Evolutionary conservation across 2,113 vertebrate genomes (phyloP), one percentile per base, ranked within the genome.

Genomic region (Tyrannus savana): DNA sequence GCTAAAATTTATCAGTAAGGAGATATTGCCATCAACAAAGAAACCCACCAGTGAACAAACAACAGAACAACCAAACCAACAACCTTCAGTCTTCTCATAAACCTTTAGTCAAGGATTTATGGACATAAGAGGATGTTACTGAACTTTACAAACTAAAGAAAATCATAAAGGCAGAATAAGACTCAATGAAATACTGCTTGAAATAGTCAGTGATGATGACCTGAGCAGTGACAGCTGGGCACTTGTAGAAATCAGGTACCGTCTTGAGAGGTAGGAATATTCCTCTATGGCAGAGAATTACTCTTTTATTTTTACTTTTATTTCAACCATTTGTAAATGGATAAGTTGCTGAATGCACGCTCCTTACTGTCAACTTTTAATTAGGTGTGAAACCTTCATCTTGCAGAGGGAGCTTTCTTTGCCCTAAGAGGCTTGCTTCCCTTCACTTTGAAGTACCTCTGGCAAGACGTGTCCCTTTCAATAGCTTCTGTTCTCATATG

Each of bases 381-480:
- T 96, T 83, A 80, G 49, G 53, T 87, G 76, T 76, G 74, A 91
- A 87, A 78, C 18, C 10, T 8, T n/a, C 28, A 46, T 93, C 27
- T 52, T 19, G 17, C 25, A n/a, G 14, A 47, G 9, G 18, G 44
- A 87, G 24, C 7, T 89, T 86, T 22, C 37, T 85, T 96, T 85
- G 71, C 59, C 46, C 30, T 37, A 49, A 49, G 42, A 47, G 56
- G 37, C 16, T 95, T 86, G 5, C 27, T 81, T 89, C 42, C 56
- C 85, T 84, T 87, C 33, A 52, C 74, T 95, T 68, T 94, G 92
- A 87, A 94, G 59, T 89, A 81, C 35, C 64, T 89, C 89, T 81
- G 72, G 66, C 33, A 82, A 93, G 60, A 84, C 21, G 33, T 8
- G 39, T 92, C 64, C 24, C 37, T 91, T 87, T 89, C 69, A 84